A percentile compares a stretch with the other conserved stretches of the same genome.
These are phyloP conservation scores for Columba livia DNA, from an alignment of 2,113 vertebrate species.

Conservation along the genomic window DNA sequence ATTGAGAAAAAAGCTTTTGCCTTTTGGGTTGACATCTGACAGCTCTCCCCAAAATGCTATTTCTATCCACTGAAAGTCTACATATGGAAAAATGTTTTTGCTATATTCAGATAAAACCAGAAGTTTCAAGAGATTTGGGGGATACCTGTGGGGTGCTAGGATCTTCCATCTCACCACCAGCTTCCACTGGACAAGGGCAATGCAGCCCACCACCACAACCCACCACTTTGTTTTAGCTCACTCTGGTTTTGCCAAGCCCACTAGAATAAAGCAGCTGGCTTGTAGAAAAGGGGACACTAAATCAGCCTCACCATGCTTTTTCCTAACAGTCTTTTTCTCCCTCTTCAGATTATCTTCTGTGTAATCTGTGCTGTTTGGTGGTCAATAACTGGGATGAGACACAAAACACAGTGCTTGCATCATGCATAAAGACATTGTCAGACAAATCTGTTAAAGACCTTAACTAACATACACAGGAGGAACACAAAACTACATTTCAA, in stretches of 20 bases:
- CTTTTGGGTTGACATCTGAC: not conserved
- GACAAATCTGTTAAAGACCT: not conserved
- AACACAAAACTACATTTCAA: not conserved
- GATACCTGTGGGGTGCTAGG: not conserved
- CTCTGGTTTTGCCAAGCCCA: not conserved
- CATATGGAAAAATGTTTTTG: not conserved
- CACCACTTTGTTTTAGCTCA: not conserved
- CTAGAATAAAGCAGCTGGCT: not conserved
- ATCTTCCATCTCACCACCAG: too few species aligned
- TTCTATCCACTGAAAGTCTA: not conserved
- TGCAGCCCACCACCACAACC: not conserved
- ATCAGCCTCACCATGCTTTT: not conserved
- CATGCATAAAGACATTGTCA: rapidly evolving
- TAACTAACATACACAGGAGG: not conserved
- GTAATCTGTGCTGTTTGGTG: not conserved
- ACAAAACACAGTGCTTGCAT: not conserved
- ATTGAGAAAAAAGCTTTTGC: not conserved
- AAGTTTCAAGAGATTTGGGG: not conserved
- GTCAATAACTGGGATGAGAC: not conserved
- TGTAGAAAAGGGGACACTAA: not conserved
- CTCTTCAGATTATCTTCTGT: not conserved
- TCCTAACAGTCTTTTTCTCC: not conserved
- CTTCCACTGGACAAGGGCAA: not conserved
- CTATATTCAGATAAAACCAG: not conserved
- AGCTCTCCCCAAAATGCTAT: not conserved